A percentile compares a stretch with the other conserved stretches of the same genome.
These are phyloP conservation scores for Xestia rhomboidea DNA, from an alignment of 2,888 invertebrate species.

Conservation along the genomic window DNA sequence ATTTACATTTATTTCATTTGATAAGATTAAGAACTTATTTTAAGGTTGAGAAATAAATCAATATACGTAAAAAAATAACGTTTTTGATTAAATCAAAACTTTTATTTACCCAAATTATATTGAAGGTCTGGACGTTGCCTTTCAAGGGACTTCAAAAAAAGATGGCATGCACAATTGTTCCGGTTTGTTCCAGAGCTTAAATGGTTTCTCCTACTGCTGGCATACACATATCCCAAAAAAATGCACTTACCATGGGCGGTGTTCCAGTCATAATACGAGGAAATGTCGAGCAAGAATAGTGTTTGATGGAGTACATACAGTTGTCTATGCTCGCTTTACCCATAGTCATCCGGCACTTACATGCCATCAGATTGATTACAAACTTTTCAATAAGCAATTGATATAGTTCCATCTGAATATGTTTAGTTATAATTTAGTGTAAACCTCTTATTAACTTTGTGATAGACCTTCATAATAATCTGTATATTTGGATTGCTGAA, in stretches of 20 bases:
- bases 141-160: too few relatives aligned
- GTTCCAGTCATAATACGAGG: conserved; percentile 22
- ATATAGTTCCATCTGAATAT: background rate
- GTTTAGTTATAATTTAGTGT: background rate
- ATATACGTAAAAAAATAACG: background rate
- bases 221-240: background rate
- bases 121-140: too few relatives aligned
- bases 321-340: conserved; percentile 3
- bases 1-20: too few relatives aligned
- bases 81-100: background rate
- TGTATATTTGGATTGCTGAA: too few relatives aligned
- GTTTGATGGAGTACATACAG: conserved; percentile 2
- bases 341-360: conserved; percentile 36
- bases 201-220: conserved; percentile 33
- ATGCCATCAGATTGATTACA: background rate
- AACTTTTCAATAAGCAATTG: conserved; percentile 17
- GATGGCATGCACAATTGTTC: too few relatives aligned
- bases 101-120: too few relatives aligned
- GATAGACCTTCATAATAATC: background rate
- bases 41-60: too few relatives aligned
- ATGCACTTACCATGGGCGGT: conserved; percentile 34
- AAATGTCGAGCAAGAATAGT: conserved; percentile 41
- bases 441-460: background rate
- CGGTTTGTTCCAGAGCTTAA: background rate
- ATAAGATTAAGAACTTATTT: too few relatives aligned